These are phyloP conservation scores for Amniataba percoides DNA, from an alignment of 2,797 vertebrate species.

Conservation along the genomic window DNA sequence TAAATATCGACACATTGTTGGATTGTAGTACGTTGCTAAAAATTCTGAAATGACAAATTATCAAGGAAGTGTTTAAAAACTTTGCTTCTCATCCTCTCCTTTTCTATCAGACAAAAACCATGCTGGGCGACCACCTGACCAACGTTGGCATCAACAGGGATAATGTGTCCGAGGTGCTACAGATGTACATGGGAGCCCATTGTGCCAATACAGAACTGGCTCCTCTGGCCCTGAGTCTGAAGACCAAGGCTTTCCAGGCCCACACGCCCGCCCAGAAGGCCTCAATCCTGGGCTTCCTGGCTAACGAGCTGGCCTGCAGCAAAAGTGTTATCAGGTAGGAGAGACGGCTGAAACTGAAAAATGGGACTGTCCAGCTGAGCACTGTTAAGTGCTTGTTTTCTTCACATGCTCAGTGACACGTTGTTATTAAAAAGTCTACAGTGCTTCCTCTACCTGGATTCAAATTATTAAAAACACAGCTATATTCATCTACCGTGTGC, in stretches of 20 bases:
- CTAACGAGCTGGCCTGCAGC: slow-evolving; percentile 97
- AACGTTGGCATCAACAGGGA: slow-evolving; percentile 97
- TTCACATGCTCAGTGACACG: slow-evolving; percentile 3
- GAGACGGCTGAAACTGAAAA: slow-evolving; percentile 15
- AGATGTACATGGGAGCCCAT: slow-evolving; percentile 97
- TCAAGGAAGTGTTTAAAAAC: background rate
- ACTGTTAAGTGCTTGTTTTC: background rate
- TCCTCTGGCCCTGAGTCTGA: slow-evolving; percentile 90
- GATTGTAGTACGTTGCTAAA: background rate
- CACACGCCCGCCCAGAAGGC: slow-evolving; percentile 96
- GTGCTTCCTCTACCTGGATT: background rate
- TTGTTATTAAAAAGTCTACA: background rate
- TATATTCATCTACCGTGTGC: slow-evolving; percentile 1
- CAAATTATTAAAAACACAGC: slow-evolving; percentile 15
- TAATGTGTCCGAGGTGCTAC: slow-evolving; percentile 98
- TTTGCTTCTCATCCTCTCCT: slow-evolving; percentile 4
- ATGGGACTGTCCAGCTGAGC: background rate
- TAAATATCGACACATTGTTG: background rate
- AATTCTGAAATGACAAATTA: background rate
- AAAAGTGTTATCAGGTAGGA: slow-evolving; percentile 95
- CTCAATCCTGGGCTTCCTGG: slow-evolving; percentile 93
- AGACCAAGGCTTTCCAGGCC: slow-evolving; percentile 98
- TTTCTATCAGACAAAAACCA: slow-evolving; percentile 92
- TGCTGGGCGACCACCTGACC: slow-evolving; percentile 95
- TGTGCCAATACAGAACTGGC: slow-evolving; percentile 91